A percentile compares a stretch with the other conserved stretches of the same genome.
phyloP scores from a whole-genome alignment of 2,888 invertebrate species.

The Hemithea aestivaria region DNA sequence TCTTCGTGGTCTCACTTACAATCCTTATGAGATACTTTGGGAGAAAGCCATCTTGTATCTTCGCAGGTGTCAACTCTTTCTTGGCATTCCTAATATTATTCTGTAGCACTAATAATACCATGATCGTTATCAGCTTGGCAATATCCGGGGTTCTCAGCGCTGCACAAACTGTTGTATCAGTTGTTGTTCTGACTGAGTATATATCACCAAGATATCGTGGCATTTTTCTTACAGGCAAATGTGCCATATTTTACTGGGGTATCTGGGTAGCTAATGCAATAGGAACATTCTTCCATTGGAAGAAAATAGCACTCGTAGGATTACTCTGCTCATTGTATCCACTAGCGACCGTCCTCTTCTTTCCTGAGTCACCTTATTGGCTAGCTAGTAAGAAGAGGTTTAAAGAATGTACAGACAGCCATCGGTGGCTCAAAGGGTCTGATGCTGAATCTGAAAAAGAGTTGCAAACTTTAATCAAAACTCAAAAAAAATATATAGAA shows the following conservation, averaged over 20 bases:
- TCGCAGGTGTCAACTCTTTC: too few species aligned
- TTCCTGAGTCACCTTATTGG: constrained; percentile 44
- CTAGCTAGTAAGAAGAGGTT: constrained; percentile 38
- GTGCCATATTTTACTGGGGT: constrained; percentile 34
- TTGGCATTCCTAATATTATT: too few species aligned
- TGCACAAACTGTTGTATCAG: too few species aligned
- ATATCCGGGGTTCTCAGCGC: too few species aligned
- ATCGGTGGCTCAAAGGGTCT: constrained; percentile 37
- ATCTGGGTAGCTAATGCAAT: constrained; percentile 33
- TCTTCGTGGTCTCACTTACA: too few species aligned
- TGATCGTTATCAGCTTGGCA: too few species aligned
- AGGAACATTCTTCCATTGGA: constrained; percentile 36
- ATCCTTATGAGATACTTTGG: too few species aligned
- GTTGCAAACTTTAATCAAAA: constrained; percentile 31
- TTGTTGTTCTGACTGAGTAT: constrained; percentile 33
- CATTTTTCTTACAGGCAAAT: constrained; percentile 33
- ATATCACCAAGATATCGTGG: constrained; percentile 34
- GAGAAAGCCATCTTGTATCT: too few species aligned
- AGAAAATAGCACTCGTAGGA: constrained; percentile 26
- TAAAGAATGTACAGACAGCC: constrained; percentile 34
- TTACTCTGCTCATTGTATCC: constrained; percentile 24
- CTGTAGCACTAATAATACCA: too few species aligned
- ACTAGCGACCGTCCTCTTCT: constrained; percentile 20
- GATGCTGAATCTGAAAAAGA: constrained; percentile 33
- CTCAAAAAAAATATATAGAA: constrained; percentile 13